Evolutionary conservation across 2,113 vertebrate genomes (phyloP).

Genomic region (Apeltes quadracus): DNA sequence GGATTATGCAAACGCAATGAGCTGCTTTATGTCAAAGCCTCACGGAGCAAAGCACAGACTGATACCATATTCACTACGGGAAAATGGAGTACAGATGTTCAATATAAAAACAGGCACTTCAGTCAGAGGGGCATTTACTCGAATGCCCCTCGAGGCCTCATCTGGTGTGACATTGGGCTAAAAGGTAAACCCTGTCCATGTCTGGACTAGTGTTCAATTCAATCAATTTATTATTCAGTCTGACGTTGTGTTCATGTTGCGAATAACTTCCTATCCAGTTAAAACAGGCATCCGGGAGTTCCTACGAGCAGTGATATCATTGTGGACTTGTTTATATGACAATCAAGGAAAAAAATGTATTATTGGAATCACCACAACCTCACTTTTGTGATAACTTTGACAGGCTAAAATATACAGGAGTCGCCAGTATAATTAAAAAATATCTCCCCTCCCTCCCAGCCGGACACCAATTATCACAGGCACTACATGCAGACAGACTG

Average conservation of each 20-base stretch:
- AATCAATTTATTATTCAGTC: background rate
- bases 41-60: background rate
- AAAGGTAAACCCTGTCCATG: background rate
- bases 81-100: background rate
- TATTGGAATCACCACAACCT: background rate
- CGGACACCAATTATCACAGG: no score
- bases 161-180: no score
- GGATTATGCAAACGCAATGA: slow-evolving; percentile 38
- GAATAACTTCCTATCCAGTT: background rate
- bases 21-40: slow-evolving; percentile 32
- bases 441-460: no score
- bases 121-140: background rate
- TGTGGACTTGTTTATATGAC: no score
- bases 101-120: background rate
- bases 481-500: no score
- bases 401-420: no score
- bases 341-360: background rate
- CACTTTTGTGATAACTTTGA: no score
- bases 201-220: background rate
- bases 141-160: background rate
- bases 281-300: background rate
- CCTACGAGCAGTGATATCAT: background rate
- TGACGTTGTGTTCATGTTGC: background rate
- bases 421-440: no score
- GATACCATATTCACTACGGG: background rate